A percentile compares a stretch with the other conserved stretches of the same genome.
Conservation (phyloP, 2,888 invertebrate genomes). For the Eubasilissa splendida region DNA sequence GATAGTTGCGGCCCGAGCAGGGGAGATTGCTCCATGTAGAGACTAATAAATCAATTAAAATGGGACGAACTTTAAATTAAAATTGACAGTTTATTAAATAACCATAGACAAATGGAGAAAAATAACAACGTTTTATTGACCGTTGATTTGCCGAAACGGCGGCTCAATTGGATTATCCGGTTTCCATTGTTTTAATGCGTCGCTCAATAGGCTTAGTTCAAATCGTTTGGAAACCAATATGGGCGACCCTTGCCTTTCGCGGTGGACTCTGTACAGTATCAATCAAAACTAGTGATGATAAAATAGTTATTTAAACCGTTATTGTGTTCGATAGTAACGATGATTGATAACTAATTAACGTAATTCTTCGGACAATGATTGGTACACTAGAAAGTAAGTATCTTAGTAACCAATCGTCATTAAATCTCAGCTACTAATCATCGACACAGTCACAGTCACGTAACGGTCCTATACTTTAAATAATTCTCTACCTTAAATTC, state of each 20-base stretch:
- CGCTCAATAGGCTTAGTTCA: constrained; percentile 21
- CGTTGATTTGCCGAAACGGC: constrained; percentile 46
- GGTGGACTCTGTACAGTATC: too few species aligned
- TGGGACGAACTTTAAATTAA: constrained; percentile 58
- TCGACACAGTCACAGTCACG: too few species aligned
- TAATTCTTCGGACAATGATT: too few species aligned
- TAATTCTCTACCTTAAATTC: too few species aligned
- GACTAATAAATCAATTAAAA: constrained; percentile 59
- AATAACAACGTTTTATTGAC: constrained; percentile 51
- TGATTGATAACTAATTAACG: too few species aligned
- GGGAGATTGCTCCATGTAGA: constrained; percentile 36
- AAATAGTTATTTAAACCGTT: too few species aligned
- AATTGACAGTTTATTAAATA: constrained; percentile 58
- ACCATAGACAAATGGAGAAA: constrained; percentile 38
- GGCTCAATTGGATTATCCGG: constrained; percentile 57
- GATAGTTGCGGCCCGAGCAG: constrained; percentile 45
- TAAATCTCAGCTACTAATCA: too few species aligned
- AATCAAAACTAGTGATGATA: too few species aligned
- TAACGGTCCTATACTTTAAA: too few species aligned
- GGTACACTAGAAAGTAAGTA: too few species aligned
- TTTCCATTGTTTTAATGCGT: constrained; percentile 41
- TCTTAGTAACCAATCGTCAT: too few species aligned
- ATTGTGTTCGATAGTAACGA: too few species aligned
- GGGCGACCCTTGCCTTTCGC: background rate
- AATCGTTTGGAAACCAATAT: constrained; percentile 12